Evolutionary conservation across 2,797 vertebrate genomes (phyloP), one percentile per base, ranked within the genome.

Genomic region (Gephyroberyx darwinii): DNA sequence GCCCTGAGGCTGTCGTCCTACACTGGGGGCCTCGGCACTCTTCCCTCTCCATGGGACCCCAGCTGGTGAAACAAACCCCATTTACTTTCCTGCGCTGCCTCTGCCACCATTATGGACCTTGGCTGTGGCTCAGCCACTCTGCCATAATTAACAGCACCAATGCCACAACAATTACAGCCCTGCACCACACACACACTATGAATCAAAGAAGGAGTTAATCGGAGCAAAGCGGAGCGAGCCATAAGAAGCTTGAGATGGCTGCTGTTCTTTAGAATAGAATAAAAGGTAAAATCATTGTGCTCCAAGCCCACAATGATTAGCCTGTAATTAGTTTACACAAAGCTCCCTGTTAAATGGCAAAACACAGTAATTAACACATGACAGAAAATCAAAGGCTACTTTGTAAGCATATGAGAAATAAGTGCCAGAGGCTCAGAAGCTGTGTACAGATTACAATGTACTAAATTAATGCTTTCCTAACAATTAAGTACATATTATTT

Each of bases 311-410:
- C 94, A 95, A 97, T 96, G 96, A 98, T 98, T 97, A 97, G 95
- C 94, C 95, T 95, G 94, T 97, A 98, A 98, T 98, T 98, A 96
- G 96, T 97, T 97, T 96, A 96, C 95, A 97, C 95, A 97, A 97
- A 96, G 96, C 96, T 96, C 94, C 93, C 93, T 95, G 95, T 97
- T 97, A 96, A 98, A 97, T 95, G 95, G 96, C 95, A 96, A 97
- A 97, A 97, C 90, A 90, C 95, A 93, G 96, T 97, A 97, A 98
- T 99, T 97, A 99, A 97, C 95, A 94, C 92, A 93, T 96, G 96
- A 98, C 96, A 97, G 96, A 95, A 98, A 98, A 99, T 98, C 96
- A 97, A 98, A 97, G 95, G 96, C 94, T 95, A 95, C 95, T 96
- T 96, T 96, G 95, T 96, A 96, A 96, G 95, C 94, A 95, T 96